A percentile compares a stretch with the other conserved stretches of the same genome.
These are phyloP conservation scores for Drosophila yakuba DNA, from an alignment of 1,140 invertebrate genomes.

Conservation along the genomic window DNA sequence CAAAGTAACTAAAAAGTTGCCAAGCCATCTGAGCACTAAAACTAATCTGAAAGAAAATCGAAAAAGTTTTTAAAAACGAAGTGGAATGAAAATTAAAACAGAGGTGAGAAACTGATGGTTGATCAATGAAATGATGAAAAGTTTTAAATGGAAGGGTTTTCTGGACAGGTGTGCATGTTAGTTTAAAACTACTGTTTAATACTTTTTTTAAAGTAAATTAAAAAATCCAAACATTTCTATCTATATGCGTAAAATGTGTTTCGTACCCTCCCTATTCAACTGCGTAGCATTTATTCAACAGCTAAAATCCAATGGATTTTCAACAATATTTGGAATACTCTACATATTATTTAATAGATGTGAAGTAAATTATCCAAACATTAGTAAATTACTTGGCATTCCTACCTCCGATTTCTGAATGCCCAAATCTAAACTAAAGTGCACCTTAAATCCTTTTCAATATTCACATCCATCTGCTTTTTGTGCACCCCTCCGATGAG, in stretches of 20 bases:
- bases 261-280: too few species aligned
- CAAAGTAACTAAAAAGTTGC: constrained; percentile 45
- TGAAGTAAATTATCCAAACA: too few species aligned
- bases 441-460: constrained; percentile 13
- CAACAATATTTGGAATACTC: too few species aligned
- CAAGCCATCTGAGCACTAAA: constrained; percentile 17
- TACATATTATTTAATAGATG: too few species aligned
- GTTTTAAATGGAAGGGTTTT: constrained; percentile 16
- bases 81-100: constrained; percentile 15
- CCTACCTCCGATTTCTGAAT: not conserved
- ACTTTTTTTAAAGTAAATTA: too few species aligned
- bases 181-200: not conserved
- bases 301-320: too few species aligned
- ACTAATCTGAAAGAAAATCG: constrained; percentile 33
- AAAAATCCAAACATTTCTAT: too few species aligned
- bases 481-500: constrained; percentile 7
- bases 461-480: constrained; percentile 11
- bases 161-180: not conserved
- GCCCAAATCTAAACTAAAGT: not conserved
- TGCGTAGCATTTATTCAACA: too few species aligned
- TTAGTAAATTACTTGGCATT: too few species aligned
- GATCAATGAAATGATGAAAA: constrained; percentile 37
- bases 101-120: constrained; percentile 15
- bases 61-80: constrained; percentile 40
- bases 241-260: too few species aligned